Conservation (phyloP, 2,113 vertebrate genomes). For the Lampris incognitus region DNA sequence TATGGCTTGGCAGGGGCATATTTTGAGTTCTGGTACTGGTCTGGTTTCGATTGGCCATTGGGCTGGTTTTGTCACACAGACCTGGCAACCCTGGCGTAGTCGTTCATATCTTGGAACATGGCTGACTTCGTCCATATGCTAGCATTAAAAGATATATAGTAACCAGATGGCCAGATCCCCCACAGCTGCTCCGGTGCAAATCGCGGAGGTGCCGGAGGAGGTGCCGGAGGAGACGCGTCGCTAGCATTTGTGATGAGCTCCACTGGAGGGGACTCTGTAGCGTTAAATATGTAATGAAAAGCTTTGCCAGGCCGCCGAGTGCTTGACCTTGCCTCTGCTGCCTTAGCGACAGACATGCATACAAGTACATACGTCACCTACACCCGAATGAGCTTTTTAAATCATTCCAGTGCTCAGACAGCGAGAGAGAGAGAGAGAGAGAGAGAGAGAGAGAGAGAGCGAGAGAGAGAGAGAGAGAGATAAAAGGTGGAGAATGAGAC, state of each 20-base stretch:
- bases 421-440: not conserved
- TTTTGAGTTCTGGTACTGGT: too few species aligned
- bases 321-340: constrained; percentile 68
- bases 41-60: too few species aligned
- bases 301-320: constrained; percentile 48
- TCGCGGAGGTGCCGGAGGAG: not conserved
- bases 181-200: not conserved
- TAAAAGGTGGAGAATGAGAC: constrained; percentile 37
- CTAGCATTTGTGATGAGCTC: not conserved
- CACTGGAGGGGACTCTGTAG: constrained; percentile 49
- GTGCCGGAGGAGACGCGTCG: constrained; percentile 1
- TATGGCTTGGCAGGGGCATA: too few species aligned
- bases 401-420: not conserved
- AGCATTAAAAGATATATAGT: constrained; percentile 3
- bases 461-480: constrained; percentile 50
- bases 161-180: constrained; percentile 11
- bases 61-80: too few species aligned
- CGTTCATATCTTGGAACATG: constrained; percentile 28
- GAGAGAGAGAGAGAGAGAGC: constrained; percentile 21
- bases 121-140: constrained; percentile 32
- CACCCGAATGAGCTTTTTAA: constrained; percentile 46
- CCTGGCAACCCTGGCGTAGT: constrained; percentile 33
- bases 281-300: constrained; percentile 67
- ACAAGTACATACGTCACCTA: constrained; percentile 55
- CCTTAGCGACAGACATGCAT: constrained; percentile 52